These are phyloP conservation scores for Macrosteles quadrilineatus DNA, from an alignment of 1,140 invertebrate species.

Conservation along the genomic window DNA sequence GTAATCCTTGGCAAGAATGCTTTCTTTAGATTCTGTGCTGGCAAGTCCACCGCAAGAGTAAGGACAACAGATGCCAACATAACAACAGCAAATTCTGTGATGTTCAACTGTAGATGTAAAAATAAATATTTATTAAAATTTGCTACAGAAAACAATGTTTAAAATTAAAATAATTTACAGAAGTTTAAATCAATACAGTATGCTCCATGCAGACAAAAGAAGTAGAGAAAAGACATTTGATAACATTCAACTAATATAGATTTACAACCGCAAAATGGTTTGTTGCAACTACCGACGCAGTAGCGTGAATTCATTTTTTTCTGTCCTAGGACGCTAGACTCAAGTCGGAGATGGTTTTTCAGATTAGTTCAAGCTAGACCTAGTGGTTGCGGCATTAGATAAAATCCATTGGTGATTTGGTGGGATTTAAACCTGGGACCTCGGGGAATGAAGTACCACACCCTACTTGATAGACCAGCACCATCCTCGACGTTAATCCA, in stretches of 20 bases:
- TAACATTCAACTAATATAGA: not conserved
- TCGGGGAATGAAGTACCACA: no score
- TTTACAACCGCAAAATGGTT: not conserved
- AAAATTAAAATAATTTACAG: not conserved
- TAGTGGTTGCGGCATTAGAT: no score
- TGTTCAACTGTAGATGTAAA: slow-evolving; percentile 48
- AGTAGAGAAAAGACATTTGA: not conserved
- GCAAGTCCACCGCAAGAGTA: slow-evolving; percentile 57
- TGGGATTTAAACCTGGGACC: no score
- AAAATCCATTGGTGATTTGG: no score
- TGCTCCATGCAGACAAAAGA: not conserved
- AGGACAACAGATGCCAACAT: slow-evolving; percentile 49
- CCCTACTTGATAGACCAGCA: no score
- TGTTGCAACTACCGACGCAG: no score
- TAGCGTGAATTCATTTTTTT: no score
- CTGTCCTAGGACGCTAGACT: no score
- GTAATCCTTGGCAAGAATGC: slow-evolving; percentile 42
- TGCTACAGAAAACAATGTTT: not conserved
- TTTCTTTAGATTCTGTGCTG: slow-evolving; percentile 56
- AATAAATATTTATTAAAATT: not conserved
- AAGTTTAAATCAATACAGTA: not conserved
- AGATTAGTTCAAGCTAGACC: no score
- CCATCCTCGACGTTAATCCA: no score
- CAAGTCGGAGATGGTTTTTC: no score
- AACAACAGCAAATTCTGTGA: slow-evolving; percentile 46